Evolutionary conservation across 2,888 invertebrate genomes (phyloP), one percentile per base, ranked within the genome.

Genomic region (Andrena bicolor): DNA sequence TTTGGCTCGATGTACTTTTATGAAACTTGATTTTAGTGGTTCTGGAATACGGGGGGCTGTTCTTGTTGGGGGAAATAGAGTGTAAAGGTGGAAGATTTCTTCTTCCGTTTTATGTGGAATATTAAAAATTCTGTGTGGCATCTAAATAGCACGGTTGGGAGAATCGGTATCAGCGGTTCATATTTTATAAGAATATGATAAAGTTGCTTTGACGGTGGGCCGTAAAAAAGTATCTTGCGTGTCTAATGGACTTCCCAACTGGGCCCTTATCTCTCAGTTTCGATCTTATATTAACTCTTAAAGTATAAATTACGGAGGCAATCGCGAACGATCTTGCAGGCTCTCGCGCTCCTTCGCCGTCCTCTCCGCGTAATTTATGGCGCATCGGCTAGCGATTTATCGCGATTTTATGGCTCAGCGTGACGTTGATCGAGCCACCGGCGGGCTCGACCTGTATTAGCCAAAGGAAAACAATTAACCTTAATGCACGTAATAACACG

Each of bases 401-500:
- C 80, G 78, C 85, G 83, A 88, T 91, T 88, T 87, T 86, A 88
- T 85, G 82, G 84, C 85, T 86, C 87, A 82, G 81, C 85, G 81
- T 82, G 83, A 78, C 80, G 78, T 73, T 87, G 86, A 90, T 91
- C 88, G 88, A 88, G 88, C 83, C 81, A 58, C 80, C 80, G 80
- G 74, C 80, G 84, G 85, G 88, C 83, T 82, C 85, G 83, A 73
- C 70, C 30, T 65, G 86, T 80, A 84, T 86, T 88, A 83, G 84
- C 69, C 76, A 56, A 83, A 66, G 84, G 86, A 90, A 90, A 92
- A 93, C 92, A 93, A 93, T 92, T 92, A 92, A 90, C 90, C 86
- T 88, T 92, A 92, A 91, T 92, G 90, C 88, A 90, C 86, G 90
- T 90, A 89, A 91, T 91, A 90, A 91, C 85, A 85, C 90, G 90